Evolutionary conservation across 2,797 vertebrate species (phyloP).

Genomic region (Meda fulgida): DNA sequence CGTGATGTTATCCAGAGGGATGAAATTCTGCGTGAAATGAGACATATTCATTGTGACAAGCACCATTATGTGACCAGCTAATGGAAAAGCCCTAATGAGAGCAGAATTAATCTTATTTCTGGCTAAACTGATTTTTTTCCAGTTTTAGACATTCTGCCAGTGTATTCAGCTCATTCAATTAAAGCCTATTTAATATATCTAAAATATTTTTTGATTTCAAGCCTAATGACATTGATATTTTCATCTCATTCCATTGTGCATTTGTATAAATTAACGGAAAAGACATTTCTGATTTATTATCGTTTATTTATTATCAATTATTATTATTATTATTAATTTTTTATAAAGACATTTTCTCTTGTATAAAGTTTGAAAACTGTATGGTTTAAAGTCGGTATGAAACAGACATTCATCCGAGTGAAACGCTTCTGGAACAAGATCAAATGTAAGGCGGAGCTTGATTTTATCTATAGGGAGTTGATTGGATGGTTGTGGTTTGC

Average conservation of each 20-base stretch:
- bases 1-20: slow-evolving; percentile 3
- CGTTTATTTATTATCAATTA: no score
- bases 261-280: no score
- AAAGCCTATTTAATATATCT: background rate
- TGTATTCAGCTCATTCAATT: background rate
- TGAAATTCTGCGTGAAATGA: background rate
- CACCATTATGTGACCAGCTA: background rate
- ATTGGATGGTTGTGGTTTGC: background rate
- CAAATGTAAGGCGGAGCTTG: background rate
- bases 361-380: background rate
- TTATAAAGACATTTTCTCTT: background rate
- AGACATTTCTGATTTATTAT: no score
- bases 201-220: background rate
- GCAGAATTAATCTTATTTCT: background rate
- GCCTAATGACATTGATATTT: background rate
- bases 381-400: background rate
- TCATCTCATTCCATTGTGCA: background rate
- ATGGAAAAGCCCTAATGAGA: slow-evolving; percentile 11
- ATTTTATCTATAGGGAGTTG: background rate
- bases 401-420: background rate
- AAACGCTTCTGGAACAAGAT: background rate
- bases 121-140: background rate
- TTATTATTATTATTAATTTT: no score
- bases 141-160: background rate
- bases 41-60: background rate